A percentile compares a stretch with the other conserved stretches of the same genome.
Evolutionary conservation across 2,888 invertebrate species (phyloP).

Genomic region (Apamea crenata): DNA sequence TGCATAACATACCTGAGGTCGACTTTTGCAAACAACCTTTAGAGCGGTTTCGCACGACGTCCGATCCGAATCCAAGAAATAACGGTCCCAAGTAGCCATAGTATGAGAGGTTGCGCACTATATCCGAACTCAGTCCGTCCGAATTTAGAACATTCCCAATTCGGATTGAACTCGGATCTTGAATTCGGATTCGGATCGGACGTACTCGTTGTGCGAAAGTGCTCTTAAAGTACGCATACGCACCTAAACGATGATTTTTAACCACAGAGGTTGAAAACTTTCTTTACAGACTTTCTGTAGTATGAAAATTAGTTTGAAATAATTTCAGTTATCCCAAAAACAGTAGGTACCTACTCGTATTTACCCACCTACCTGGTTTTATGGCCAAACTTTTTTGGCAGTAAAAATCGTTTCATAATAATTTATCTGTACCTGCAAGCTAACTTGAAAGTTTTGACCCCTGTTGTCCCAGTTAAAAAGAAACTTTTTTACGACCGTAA

Average conservation of each 20-base stretch:
- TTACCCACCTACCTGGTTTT: not conserved
- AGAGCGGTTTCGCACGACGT: too few relatives aligned
- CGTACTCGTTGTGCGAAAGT: too few relatives aligned
- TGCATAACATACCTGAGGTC: not conserved
- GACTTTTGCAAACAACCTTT: not conserved
- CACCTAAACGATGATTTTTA: not conserved
- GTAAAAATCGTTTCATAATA: not conserved
- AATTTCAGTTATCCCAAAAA: not conserved
- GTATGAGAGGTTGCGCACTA: too few relatives aligned
- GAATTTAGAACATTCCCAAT: too few relatives aligned
- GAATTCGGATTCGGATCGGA: too few relatives aligned
- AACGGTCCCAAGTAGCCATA: too few relatives aligned
- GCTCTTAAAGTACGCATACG: not conserved
- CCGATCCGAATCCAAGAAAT: too few relatives aligned
- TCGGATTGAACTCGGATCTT: too few relatives aligned
- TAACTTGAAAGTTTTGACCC: not conserved
- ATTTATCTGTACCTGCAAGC: not conserved
- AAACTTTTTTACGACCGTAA: slow-evolving; percentile 19
- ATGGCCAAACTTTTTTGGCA: not conserved
- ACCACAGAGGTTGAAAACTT: not conserved
- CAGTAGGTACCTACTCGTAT: not conserved
- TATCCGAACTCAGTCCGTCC: too few relatives aligned
- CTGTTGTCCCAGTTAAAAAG: not conserved
- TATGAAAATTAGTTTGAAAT: not conserved
- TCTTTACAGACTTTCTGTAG: not conserved